Evolutionary conservation across 2,888 invertebrate species (phyloP), one percentile per base, ranked within the genome.

Genomic region (Conus canariensis): DNA sequence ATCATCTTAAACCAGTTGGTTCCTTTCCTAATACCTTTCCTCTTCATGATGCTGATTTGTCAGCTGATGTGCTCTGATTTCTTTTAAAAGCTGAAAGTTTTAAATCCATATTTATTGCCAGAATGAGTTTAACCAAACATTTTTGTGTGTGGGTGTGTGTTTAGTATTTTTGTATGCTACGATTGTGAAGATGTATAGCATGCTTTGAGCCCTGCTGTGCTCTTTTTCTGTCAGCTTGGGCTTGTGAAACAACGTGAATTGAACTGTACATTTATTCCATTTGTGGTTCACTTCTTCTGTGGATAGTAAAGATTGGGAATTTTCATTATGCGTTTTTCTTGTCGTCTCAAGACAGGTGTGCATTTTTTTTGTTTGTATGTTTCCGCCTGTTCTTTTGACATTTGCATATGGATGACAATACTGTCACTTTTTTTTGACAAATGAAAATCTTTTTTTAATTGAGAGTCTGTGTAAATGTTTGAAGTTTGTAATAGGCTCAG

Each of bases 21-120:
- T 30, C 10, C 80, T 30, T 80, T 30, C 45, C 45, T 45, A 10
- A 12, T 14, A 6, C 80, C 19, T 30, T 80, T 45, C 16, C 60
- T 64, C 16, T 64, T 64, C 10, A 64, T 64, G 60, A 64, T 14
- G 60, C 60, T 64, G 60, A 64, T 14, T 64, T 64, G 16, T 64
- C 60, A 64, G 60, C 60, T 64, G 60, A 64, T 77, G 16, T 30
- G 16, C 9, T 80, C 6, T 80, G 12, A 14, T 80, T 25, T 30
- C 10, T 80, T 80, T 80, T 58, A 58, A 58, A 58, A 83, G 58
- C 22, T 58, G 82, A 58, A 83, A 56, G 82, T 56, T 56, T 83
- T 22, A 58, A 56, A 83, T 22, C 56, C 25, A 19, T 83, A 83
- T 83, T 83, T 83, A 83, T 83, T 83, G 56, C 82, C 82, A 80